These are phyloP conservation scores for Laupala kohalensis DNA, from an alignment of 1,140 invertebrate genomes.

Conservation along the genomic window DNA sequence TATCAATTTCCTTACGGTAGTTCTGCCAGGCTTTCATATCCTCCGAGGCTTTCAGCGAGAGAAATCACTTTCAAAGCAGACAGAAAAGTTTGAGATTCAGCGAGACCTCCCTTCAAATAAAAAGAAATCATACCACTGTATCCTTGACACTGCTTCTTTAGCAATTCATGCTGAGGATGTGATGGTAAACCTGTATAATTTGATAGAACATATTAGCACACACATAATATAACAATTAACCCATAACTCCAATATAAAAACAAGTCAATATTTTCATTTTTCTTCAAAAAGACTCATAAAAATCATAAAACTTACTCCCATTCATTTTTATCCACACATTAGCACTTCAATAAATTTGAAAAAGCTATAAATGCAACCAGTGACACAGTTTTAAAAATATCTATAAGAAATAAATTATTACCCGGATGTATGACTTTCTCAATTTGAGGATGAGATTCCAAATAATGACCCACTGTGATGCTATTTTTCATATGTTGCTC, in stretches of 20 bases:
- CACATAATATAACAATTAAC: too few relatives aligned
- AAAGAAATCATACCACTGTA: conserved; percentile 89
- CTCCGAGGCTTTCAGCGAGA: conserved; percentile 91
- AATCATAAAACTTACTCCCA: too few relatives aligned
- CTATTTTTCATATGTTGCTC: conserved; percentile 70
- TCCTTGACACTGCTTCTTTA: conserved; percentile 71
- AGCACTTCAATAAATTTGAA: too few relatives aligned
- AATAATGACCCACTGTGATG: conserved; percentile 60
- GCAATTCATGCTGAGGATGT: conserved; percentile 81
- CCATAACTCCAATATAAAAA: too few relatives aligned
- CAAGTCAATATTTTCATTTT: too few relatives aligned
- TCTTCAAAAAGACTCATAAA: too few relatives aligned
- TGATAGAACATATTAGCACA: too few relatives aligned
- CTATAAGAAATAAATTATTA: conserved; percentile 22
- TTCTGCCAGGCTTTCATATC: conserved; percentile 84
- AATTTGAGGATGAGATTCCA: conserved; percentile 55
- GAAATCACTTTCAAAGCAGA: conserved; percentile 66
- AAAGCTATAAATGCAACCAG: too few relatives aligned
- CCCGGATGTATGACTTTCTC: conserved; percentile 14
- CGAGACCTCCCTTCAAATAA: conserved; percentile 67
- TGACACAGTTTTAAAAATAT: too few relatives aligned
- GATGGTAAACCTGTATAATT: conserved; percentile 58
- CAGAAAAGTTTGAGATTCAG: conserved; percentile 66
- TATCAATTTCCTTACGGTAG: conserved; percentile 63
- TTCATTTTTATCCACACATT: too few relatives aligned